A percentile compares a stretch with the other conserved stretches of the same genome.
Conservation (phyloP, 2,797 vertebrate species). For the Halcyon chelicuti region DNA sequence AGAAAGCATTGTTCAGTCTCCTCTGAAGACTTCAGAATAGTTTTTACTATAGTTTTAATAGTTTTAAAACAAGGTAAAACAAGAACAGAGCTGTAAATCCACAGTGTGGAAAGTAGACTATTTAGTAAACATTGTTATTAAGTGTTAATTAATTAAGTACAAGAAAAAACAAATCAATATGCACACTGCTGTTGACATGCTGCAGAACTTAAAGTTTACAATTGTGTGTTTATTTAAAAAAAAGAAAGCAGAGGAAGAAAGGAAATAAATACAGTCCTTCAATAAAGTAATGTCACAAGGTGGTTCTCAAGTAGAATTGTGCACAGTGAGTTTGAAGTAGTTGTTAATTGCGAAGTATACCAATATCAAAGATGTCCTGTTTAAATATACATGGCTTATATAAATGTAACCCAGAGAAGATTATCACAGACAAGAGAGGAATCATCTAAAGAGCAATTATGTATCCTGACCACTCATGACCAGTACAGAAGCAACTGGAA, state of each 20-base stretch:
- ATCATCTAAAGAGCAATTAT: neutral
- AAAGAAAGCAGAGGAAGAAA: neutral
- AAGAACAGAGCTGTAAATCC: neutral
- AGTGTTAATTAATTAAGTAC: neutral
- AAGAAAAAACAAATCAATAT: neutral
- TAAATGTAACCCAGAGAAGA: fast-evolving
- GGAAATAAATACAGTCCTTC: neutral
- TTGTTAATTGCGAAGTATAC: neutral
- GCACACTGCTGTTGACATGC: neutral
- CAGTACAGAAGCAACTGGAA: neutral
- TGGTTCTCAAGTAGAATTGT: neutral
- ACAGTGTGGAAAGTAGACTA: neutral
- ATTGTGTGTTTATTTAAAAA: too few relatives aligned
- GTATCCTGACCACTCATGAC: neutral
- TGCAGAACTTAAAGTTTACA: neutral
- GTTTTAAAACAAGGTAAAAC: neutral
- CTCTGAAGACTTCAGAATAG: neutral
- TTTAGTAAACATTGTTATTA: neutral
- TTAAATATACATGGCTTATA: neutral
- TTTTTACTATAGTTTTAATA: neutral
- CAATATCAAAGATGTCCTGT: neutral
- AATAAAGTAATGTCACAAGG: neutral
- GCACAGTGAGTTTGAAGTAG: neutral
- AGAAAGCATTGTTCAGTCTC: neutral
- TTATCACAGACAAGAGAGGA: neutral